A percentile compares a stretch with the other conserved stretches of the same genome.
These are phyloP conservation scores for Schizopygopsis malacanthus DNA, from an alignment of 2,797 vertebrate genomes.

Conservation along the genomic window DNA sequence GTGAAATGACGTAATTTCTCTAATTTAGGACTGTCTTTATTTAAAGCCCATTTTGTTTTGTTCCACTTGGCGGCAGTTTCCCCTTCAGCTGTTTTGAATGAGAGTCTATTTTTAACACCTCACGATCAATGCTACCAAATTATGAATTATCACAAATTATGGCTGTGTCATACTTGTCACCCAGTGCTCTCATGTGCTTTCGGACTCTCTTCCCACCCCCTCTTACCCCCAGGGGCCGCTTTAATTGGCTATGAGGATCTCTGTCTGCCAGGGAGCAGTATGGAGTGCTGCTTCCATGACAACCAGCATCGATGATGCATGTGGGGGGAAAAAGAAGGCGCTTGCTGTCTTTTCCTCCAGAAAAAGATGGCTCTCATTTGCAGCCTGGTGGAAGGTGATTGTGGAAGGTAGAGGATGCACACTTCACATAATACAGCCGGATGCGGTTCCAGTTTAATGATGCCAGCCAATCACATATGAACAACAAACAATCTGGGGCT, in stretches of 20 bases:
- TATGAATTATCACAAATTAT: conserved; percentile 56
- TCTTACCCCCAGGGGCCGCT: conserved; percentile 54
- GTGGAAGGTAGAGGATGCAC: neutral
- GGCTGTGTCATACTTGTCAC: conserved; percentile 25
- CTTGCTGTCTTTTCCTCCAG: conserved; percentile 53
- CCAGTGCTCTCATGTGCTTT: conserved; percentile 44
- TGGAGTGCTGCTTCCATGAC: conserved; percentile 76
- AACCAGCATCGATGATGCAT: conserved; percentile 70
- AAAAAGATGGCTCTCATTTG: conserved; percentile 53
- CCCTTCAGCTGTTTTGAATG: conserved; percentile 49
- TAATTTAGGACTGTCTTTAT: neutral
- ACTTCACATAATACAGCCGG: neutral
- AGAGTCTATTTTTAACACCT: conserved; percentile 62
- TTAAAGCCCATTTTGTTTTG: conserved; percentile 9
- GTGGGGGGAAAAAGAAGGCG: conserved; percentile 43
- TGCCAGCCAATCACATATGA: neutral
- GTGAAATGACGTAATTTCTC: neutral
- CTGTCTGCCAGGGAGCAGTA: conserved; percentile 56
- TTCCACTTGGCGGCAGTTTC: conserved; percentile 35
- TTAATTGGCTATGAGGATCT: conserved; percentile 68
- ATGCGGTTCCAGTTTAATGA: neutral
- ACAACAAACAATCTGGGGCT: conserved; percentile 1
- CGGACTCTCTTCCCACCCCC: conserved; percentile 37
- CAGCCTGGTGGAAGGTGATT: conserved; percentile 18
- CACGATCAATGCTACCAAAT: conserved; percentile 65